Evolutionary conservation across 2,888 invertebrate genomes (phyloP), one percentile per base, ranked within the genome.

Genomic region (Carpatolechia fugitivella): DNA sequence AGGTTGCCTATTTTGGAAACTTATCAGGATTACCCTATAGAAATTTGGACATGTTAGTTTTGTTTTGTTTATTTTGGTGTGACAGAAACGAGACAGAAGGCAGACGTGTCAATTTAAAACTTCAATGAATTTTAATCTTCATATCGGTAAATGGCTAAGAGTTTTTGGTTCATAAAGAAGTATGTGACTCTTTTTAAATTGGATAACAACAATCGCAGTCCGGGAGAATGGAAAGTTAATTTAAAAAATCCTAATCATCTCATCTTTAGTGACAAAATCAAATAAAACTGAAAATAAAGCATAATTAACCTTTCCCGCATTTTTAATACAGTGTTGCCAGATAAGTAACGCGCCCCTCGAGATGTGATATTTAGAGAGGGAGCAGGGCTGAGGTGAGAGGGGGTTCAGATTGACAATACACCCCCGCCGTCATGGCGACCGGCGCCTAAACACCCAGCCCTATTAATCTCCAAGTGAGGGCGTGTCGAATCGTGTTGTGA

Each of bases 391-490:
- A 18, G 33, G 52, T 31, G 41, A 31, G 11, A 29, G 16, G 41
- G 63, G 67, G 63, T 62, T 60, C 76, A 80, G 81, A 81, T 83
- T 83, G 84, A 70, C 81, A 78, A 71, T 78, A 72, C 76, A 73
- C 79, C 79, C 78, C 62, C 69, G 77, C 67, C 76, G 79, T 82
- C 75, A 87, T 87, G 82, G 75, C 78, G 76, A 89, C 87, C 74
- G 72, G 63, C 69, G 78, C 73, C 84, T 82, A 88, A 87, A 89
- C 89, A 89, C 65, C 65, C 65, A 64, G 76, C 80, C 80, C 83
- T 83, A 88, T 87, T 86, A 88, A 87, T 88, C 88, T 86, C 84
- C 62, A 66, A 66, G 80, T 70, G 69, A 83, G 85, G 87, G 87
- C 80, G 87, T 82, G 78, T 74, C 80, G 75, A 79, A 78, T 74